phyloP scores from a whole-genome alignment of 2,888 invertebrate genomes.

The Pyrochroa serraticornis region DNA sequence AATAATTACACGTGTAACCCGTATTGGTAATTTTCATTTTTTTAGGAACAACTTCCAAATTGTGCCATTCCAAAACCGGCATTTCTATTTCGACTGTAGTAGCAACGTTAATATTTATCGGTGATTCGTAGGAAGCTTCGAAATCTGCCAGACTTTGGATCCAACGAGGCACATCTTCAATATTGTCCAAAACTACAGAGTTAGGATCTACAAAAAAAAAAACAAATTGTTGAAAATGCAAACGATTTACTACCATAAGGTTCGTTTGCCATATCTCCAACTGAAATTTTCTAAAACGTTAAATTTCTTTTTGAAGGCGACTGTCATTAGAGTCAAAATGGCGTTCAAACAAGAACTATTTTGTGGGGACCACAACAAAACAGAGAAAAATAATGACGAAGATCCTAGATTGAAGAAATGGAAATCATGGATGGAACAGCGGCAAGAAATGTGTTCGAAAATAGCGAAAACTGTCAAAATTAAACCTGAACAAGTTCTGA shows the following conservation, averaged over 20 bases:
- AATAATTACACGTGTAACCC: constrained; percentile 66
- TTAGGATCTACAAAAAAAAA: constrained; percentile 1
- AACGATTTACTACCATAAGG: neutral
- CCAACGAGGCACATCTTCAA: constrained; percentile 5
- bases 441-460: constrained; percentile 41
- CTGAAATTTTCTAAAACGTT: too few relatives aligned
- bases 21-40: constrained; percentile 71
- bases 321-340: neutral
- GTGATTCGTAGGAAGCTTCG: constrained; percentile 54
- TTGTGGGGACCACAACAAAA: constrained; percentile 3
- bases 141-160: constrained; percentile 47
- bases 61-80: constrained; percentile 63
- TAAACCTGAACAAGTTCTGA: constrained; percentile 42
- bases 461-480: constrained; percentile 37
- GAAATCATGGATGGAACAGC: constrained; percentile 47
- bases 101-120: constrained; percentile 58
- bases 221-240: neutral
- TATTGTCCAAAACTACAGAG: neutral
- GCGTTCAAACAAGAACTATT: neutral
- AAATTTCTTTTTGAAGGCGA: too few relatives aligned
- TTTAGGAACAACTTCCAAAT: constrained; percentile 65
- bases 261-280: too few relatives aligned
- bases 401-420: constrained; percentile 46
- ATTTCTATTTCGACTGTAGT: constrained; percentile 53
- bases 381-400: constrained; percentile 3